A percentile compares a stretch with the other conserved stretches of the same genome.
phyloP scores from a whole-genome alignment of 2,888 invertebrate species.

The Acheta domesticus region DNA sequence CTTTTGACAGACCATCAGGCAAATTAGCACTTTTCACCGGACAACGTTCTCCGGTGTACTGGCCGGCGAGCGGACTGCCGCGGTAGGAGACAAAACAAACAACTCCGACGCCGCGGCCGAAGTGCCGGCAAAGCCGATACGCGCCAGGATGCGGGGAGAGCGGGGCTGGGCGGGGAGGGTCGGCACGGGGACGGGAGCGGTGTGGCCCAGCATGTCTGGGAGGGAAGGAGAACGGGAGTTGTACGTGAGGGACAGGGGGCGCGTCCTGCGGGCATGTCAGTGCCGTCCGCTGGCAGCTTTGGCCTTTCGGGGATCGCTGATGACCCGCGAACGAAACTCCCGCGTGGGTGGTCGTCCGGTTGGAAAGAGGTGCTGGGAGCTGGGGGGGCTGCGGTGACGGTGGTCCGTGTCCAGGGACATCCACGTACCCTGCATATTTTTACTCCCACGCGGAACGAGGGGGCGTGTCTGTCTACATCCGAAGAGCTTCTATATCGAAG shows the following conservation, averaged over 20 bases:
- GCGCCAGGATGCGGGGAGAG: not conserved
- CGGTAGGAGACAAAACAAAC: constrained; percentile 21
- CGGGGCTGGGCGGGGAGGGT: not conserved
- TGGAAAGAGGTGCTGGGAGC: too few relatives aligned
- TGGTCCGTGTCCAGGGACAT: too few relatives aligned
- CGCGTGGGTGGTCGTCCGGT: not conserved
- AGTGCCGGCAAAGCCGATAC: constrained; percentile 10
- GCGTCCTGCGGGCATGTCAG: not conserved
- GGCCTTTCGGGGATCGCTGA: not conserved
- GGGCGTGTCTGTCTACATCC: too few relatives aligned
- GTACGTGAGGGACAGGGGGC: not conserved
- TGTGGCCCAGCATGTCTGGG: not conserved
- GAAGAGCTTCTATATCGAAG: too few relatives aligned
- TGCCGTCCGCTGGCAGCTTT: not conserved
- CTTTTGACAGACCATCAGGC: constrained; percentile 37
- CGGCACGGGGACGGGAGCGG: not conserved
- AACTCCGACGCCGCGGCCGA: constrained; percentile 19
- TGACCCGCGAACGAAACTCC: not conserved
- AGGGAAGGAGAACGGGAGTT: not conserved
- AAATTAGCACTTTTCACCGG: constrained; percentile 37
- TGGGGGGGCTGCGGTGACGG: too few relatives aligned
- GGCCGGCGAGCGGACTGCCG: not conserved
- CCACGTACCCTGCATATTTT: too few relatives aligned
- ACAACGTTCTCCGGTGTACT: constrained; percentile 4
- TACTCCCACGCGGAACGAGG: too few relatives aligned